Evolutionary conservation across 2,797 vertebrate species (phyloP).

Genomic region (Urocyon cinereoargenteus): DNA sequence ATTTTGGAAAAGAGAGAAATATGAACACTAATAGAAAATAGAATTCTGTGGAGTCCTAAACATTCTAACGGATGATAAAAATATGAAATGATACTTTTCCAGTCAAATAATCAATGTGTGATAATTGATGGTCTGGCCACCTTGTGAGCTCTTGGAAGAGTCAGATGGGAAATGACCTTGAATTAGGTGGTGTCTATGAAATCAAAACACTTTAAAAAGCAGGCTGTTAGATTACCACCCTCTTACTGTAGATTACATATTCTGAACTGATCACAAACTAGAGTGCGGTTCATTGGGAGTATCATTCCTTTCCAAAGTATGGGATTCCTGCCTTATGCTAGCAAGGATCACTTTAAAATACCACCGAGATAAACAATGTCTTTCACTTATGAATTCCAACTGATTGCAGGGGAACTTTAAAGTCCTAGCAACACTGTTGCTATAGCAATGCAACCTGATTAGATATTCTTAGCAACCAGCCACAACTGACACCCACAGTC

Average conservation of each 20-base stretch:
- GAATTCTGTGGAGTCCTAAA: not conserved
- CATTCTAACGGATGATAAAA: not conserved
- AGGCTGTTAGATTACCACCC: not conserved
- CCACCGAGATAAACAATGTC: conserved; percentile 70
- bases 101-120: not conserved
- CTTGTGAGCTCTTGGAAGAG: not conserved
- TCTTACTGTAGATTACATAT: not conserved
- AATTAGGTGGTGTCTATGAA: not conserved
- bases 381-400: conserved; percentile 79
- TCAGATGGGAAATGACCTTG: not conserved
- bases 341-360: conserved; percentile 28
- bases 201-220: not conserved
- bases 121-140: not conserved
- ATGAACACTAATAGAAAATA: not conserved
- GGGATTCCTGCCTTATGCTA: conserved; percentile 13
- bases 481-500: conserved; percentile 81
- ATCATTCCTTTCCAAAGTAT: conserved; percentile 18
- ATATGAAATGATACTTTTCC: not conserved
- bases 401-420: conserved; percentile 84
- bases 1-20: conserved; percentile 25
- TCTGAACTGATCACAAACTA: rapidly evolving
- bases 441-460: conserved; percentile 89
- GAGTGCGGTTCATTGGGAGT: not conserved
- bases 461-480: conserved; percentile 91
- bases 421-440: conserved; percentile 89